Base-by-base conservation (phyloP, 1,140 invertebrate species). In the Habropoda laboriosa region DNA sequence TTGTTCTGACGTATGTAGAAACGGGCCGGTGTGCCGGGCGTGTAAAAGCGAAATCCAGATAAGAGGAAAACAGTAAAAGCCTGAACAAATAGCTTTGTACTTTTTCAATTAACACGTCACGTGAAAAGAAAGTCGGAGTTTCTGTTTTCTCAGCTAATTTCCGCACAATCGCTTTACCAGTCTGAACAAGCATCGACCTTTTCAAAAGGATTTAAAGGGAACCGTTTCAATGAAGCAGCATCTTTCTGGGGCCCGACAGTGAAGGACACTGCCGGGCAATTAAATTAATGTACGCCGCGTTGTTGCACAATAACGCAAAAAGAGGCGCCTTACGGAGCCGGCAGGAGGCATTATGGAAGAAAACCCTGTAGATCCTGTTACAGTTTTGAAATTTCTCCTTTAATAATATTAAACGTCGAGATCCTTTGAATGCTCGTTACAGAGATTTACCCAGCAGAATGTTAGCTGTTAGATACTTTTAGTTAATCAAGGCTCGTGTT, bases 71-170 rank as follows among this genome's bases (percentile, higher is more conserved):
- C 47, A 38, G 40, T 8, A 24, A 27, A 49, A 67, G 45, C 47
- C n/a, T 49, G 66, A 68, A 68, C 47, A 51, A 68, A 68, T 24
- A 68, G 66, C 66, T 68, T 53, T 68, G 66, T 68, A 68, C 66
- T 51, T 68, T 68, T 68, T 68, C 45, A 68, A 68, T 68, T 51
- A 68, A 51, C 66, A 24, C 47, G 66, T 68, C 47, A 30, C n/a
- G 47, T 24, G 66, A 68, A 68, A 68, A 51, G 66, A 51, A 68
- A 68, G 47, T 45, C 18, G 21, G 32, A 30, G 47, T 51, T 51
- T 6, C 47, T 68, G 47, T 68, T 68, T 68, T 51, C 66, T 51
- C 66, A 49, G 47, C 47, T 68, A 68, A 68, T 68, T 68, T 51
- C 47, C 47, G 66, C 32, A 24, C 45, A 68, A 68, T 51, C 30